Evolutionary conservation across 2,888 invertebrate species (phyloP).

Genomic region (Xylocampa areola): DNA sequence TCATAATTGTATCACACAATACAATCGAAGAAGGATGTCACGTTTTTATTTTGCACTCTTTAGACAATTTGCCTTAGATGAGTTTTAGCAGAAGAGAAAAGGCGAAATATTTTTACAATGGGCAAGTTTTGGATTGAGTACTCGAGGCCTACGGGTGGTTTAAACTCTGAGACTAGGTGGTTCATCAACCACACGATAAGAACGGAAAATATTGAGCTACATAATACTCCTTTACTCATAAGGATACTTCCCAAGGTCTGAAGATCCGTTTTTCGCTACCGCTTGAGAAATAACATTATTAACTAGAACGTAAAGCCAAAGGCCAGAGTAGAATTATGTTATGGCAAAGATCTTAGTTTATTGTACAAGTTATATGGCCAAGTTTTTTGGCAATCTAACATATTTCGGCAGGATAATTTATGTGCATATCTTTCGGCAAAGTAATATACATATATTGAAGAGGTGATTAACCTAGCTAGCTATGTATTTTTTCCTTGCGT

Average conservation of each 20-base stretch:
- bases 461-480: neutral
- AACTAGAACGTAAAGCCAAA: slow-evolving; percentile 20
- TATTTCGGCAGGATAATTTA: slow-evolving; percentile 20
- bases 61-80: too few species aligned
- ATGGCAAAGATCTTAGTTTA: slow-evolving; percentile 20
- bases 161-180: too few species aligned
- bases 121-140: too few species aligned
- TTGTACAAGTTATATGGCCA: slow-evolving; percentile 19
- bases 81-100: too few species aligned
- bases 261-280: slow-evolving; percentile 25
- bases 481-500: slow-evolving; percentile 2
- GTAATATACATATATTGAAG: neutral
- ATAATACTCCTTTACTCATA: too few species aligned
- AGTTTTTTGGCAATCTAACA: slow-evolving; percentile 34
- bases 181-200: too few species aligned
- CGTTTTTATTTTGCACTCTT: neutral
- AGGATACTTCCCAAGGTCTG: slow-evolving; percentile 29
- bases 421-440: slow-evolving; percentile 19
- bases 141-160: too few species aligned
- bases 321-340: slow-evolving; percentile 27
- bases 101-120: too few species aligned
- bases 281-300: slow-evolving; percentile 6
- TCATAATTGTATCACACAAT: slow-evolving; percentile 13
- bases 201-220: too few species aligned
- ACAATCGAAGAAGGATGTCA: neutral